phyloP scores from a whole-genome alignment of 2,113 vertebrate genomes.

The Lampris megalopsis region DNA sequence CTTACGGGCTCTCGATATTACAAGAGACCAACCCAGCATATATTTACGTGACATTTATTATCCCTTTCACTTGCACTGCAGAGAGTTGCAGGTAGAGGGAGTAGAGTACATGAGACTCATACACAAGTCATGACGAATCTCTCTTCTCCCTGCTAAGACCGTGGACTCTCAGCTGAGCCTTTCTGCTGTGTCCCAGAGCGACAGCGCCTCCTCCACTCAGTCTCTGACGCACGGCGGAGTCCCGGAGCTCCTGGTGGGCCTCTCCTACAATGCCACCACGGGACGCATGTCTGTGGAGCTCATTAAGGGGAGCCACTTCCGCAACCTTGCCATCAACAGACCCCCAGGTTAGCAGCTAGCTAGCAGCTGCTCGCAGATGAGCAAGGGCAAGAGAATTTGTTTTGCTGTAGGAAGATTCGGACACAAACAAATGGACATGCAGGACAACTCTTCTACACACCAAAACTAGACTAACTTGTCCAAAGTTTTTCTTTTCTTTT shows the following conservation, averaged over 20 bases:
- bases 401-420: too few species aligned
- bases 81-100: neutral
- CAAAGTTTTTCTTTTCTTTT: too few species aligned
- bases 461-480: too few species aligned
- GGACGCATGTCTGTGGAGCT: conserved; percentile 96
- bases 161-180: conserved; percentile 89
- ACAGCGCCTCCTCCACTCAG: conserved; percentile 91
- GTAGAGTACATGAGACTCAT: neutral
- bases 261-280: conserved; percentile 94
- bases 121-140: neutral
- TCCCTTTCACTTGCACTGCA: too few species aligned
- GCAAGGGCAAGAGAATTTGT: too few species aligned
- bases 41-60: too few species aligned
- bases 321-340: conserved; percentile 91
- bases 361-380: neutral
- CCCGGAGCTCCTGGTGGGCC: conserved; percentile 94
- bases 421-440: too few species aligned
- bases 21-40: too few species aligned
- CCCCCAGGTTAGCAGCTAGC: conserved; percentile 88
- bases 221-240: conserved; percentile 93
- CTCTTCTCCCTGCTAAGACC: conserved; percentile 75
- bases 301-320: conserved; percentile 98
- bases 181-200: conserved; percentile 89
- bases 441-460: too few species aligned
- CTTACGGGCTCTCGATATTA: too few species aligned